Percentiles rank a stretch among this genome's conserved stretches.
Evolutionary conservation across 2,888 invertebrate genomes (phyloP).

Genomic region (Cheilosia scutellata): DNA sequence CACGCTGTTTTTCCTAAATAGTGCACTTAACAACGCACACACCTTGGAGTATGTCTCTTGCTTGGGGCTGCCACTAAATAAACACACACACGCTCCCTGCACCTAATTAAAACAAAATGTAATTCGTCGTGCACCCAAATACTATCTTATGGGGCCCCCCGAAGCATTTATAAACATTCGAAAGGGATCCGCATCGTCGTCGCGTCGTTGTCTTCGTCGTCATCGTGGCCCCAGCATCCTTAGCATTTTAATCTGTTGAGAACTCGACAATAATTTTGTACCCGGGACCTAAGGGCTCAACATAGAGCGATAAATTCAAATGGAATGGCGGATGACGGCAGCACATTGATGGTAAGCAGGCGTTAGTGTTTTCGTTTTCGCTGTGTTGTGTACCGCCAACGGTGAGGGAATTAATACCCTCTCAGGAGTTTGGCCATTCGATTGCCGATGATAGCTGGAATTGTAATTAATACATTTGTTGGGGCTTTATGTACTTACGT

Average conservation of each 20-base stretch:
- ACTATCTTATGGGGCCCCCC: constrained; percentile 34
- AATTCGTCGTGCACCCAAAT: constrained; percentile 55
- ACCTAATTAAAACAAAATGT: constrained; percentile 73
- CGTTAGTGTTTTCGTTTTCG: constrained; percentile 28
- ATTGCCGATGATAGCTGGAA: constrained; percentile 60
- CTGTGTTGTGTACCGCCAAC: constrained; percentile 18
- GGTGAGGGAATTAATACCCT: constrained; percentile 54
- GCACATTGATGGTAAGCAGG: constrained; percentile 56
- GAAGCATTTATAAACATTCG: constrained; percentile 67
- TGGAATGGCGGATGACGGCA: constrained; percentile 59
- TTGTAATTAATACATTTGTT: constrained; percentile 72
- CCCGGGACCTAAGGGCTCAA: constrained; percentile 58
- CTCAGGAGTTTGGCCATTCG: constrained; percentile 59
- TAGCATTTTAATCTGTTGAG: constrained; percentile 64
- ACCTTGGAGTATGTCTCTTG: constrained; percentile 62
- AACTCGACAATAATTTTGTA: constrained; percentile 58
- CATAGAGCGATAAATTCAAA: constrained; percentile 63
- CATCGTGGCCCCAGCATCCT: constrained; percentile 53
- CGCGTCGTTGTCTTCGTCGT: not conserved
- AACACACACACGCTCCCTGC: constrained; percentile 65
- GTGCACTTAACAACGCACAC: constrained; percentile 68
- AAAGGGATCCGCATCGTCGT: constrained; percentile 30
- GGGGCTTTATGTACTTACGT: constrained; percentile 36
- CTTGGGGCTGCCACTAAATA: constrained; percentile 56
- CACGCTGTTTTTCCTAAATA: constrained; percentile 58